These are phyloP conservation scores for Phoeniculus purpureus DNA, from an alignment of 2,797 vertebrate genomes.

Conservation along the genomic window DNA sequence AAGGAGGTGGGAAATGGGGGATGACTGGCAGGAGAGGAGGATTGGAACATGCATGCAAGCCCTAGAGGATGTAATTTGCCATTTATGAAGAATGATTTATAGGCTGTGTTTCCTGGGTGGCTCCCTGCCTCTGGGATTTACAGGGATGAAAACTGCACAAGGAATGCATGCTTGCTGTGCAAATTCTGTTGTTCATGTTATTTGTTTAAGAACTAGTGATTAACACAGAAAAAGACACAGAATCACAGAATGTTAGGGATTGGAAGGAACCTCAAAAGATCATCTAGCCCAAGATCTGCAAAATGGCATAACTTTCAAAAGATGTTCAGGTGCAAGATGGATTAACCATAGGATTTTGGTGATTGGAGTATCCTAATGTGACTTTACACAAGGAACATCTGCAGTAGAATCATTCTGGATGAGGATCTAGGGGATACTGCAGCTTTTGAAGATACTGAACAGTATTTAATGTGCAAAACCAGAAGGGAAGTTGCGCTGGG, in stretches of 20 bases:
- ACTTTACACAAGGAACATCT: neutral
- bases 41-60: neutral
- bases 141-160: neutral
- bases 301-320: neutral
- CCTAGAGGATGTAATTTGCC: conserved; percentile 33
- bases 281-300: neutral
- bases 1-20: conserved; percentile 34
- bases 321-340: neutral
- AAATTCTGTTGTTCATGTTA: neutral
- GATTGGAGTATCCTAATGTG: neutral
- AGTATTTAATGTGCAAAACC: neutral
- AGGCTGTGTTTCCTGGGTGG: neutral
- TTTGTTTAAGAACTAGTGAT: neutral
- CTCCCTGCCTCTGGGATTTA: neutral
- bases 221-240: neutral
- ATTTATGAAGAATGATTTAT: conserved; percentile 32
- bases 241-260: no score
- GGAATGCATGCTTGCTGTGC: neutral
- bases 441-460: conserved; percentile 12
- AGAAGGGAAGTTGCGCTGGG: neutral
- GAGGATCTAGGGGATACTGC: neutral
- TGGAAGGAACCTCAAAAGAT: no score
- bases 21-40: neutral
- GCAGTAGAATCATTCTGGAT: neutral
- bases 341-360: neutral